Base-by-base conservation (phyloP, 2,888 invertebrate species). In the Trisateles emortualis region DNA sequence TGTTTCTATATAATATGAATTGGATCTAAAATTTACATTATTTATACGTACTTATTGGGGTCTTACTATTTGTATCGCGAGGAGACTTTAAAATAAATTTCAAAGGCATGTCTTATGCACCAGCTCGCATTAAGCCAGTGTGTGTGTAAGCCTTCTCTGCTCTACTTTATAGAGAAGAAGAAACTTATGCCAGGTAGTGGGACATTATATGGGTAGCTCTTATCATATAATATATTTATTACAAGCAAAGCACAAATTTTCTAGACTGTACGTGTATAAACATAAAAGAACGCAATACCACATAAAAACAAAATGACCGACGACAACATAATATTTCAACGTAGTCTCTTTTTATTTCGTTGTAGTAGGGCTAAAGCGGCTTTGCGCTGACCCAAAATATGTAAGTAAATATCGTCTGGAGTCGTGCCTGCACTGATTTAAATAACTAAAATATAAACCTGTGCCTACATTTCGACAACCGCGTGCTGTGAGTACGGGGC, bases 361-460 rank as follows among this genome's bases (percentile, higher is more conserved):
- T 49, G 43, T 52, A 46, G 30, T 59, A 13, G 47, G 51, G 42
- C 42, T 24, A 64, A 60, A 45, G 49, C 32, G 49, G 57, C 50
- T 63, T 66, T 36, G 39, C 46, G 32, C 40, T 44, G 52, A 44
- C 58, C 49, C 55, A 49, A 64, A 67, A 64, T 64, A 55, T 43
- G 48, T 53, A 53, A 54, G 64, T 45, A 61, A 67, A 67, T 58
- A 58, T 58, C 54, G 61, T 51, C 30, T 36, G 42, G 30, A 60
- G 26, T 64, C 59, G 59, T 68, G 65, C 48, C 46, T 57, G 65
- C 43, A 52, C 45, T 51, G 56, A 68, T 68, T 68, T 54, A 65
- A 68, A 68, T 59, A 68, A 59, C 56, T 57, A 47, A 68, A 66
- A 56, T 56, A 59, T 55, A 38, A 60, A 64, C 36, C 44, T 61